phyloP scores from a whole-genome alignment of 2,797 vertebrate species.

The Oryzias sinensis region DNA sequence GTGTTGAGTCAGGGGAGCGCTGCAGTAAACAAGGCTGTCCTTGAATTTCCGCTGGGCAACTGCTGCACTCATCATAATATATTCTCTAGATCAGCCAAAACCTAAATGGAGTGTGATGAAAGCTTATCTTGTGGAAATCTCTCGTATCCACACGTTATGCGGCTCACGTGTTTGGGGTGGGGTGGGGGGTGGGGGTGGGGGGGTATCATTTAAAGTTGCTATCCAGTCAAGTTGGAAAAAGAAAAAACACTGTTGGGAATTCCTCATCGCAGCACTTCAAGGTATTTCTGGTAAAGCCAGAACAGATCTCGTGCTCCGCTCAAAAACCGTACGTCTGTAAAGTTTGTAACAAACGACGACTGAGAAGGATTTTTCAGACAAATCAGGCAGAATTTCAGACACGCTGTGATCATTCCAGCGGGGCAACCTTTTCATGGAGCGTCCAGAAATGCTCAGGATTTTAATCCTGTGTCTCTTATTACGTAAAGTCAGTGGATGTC shows the following conservation, averaged over 20 bases:
- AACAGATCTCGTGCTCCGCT: no score
- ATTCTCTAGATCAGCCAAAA: constrained; percentile 14
- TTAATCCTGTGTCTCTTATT: no score
- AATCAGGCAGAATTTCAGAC: no score
- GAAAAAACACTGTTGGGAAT: constrained; percentile 19
- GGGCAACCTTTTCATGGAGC: no score
- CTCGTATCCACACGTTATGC: constrained; percentile 18
- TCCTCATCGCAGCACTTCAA: constrained; percentile 16
- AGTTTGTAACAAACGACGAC: no score
- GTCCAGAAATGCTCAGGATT: no score
- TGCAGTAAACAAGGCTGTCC: constrained; percentile 48
- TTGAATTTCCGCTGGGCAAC: constrained; percentile 38
- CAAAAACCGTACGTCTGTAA: no score
- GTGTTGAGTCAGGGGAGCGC: neutral
- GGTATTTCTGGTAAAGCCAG: neutral
- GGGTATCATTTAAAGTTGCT: constrained; percentile 19
- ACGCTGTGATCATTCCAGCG: no score
- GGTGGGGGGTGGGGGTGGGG: constrained; percentile 16
- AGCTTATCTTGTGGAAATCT: constrained; percentile 7
- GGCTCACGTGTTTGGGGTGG: constrained; percentile 37
- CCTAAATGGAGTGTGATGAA: constrained; percentile 7
- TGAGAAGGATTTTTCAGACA: no score
- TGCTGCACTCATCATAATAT: constrained; percentile 41
- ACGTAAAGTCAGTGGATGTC: no score
- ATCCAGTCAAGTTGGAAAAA: constrained; percentile 22